A percentile compares a stretch with the other conserved stretches of the same genome.
These are phyloP conservation scores for Periparus ater DNA, from an alignment of 2,797 vertebrate species.

Conservation along the genomic window DNA sequence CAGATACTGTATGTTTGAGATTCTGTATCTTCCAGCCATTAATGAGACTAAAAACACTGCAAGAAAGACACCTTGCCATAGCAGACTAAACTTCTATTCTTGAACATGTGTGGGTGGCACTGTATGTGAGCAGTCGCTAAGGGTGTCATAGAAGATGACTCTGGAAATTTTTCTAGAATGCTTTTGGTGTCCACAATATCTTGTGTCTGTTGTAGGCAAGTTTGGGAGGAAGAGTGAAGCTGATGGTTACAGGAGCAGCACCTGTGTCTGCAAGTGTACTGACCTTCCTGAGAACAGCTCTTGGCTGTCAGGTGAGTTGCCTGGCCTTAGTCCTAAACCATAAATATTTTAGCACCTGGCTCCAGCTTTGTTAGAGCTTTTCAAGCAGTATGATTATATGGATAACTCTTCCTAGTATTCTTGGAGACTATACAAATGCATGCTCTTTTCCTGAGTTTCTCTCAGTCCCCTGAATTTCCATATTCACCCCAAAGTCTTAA, in stretches of 20 bases:
- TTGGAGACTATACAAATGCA: neutral
- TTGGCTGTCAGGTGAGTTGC: conserved; percentile 92
- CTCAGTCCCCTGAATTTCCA: neutral
- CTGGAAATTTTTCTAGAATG: conserved; percentile 11
- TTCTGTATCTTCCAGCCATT: neutral
- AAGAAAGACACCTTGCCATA: neutral
- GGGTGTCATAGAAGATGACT: neutral
- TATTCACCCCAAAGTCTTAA: neutral
- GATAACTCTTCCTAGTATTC: neutral
- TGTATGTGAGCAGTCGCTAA: neutral
- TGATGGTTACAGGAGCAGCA: conserved; percentile 95
- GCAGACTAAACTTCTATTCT: neutral
- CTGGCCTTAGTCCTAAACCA: neutral
- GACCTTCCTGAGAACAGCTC: conserved; percentile 90
- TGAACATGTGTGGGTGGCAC: neutral
- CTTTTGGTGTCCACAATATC: conserved; percentile 34
- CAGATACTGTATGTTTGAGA: neutral
- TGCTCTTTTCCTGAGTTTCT: neutral
- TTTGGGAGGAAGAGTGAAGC: conserved; percentile 88
- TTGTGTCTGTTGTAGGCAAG: conserved; percentile 80
- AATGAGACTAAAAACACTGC: neutral
- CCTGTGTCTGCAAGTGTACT: conserved; percentile 92
- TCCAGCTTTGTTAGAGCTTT: neutral
- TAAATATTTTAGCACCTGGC: neutral
- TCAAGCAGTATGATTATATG: neutral